Evolutionary conservation across 1,140 invertebrate species (phyloP), one percentile per base, ranked within the genome.

Genomic region (Penaeus indicus): DNA sequence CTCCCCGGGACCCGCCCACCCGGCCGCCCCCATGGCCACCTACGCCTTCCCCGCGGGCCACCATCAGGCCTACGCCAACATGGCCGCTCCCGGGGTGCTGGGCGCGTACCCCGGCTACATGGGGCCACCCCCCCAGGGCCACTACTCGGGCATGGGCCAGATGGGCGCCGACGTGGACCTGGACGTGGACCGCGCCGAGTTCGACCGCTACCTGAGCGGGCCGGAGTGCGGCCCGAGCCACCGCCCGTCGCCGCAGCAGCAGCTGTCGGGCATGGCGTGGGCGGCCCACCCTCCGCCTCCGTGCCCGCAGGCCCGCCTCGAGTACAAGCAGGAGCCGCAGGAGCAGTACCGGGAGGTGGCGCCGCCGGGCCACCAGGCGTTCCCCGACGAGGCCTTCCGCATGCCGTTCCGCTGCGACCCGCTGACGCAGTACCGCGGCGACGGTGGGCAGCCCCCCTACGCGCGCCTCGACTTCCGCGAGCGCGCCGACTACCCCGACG

Each of bases 201-300:
- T 88, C 47, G 86, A 88, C 61, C 81, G 86, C 21, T 88, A 88
- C 67, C 64, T 88, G 81, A 88, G 86, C 61, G 86, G 81, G 8
- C 86, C 67, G 61, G 86, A 88, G 81, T 88, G 86, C 42, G 47
- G 47, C 47, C 47, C 47, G 7, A 47, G 47, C 69, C 69, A 32
- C 69, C 62, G 85, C n/a, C 25, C 21, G 2, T n/a, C n/a, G 61
- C 60, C 62, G 19, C 85, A 81, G 63, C 61, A 38, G 47, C 32
- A 7, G 63, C n/a, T 27, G 22, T 47, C 60, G 11, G 69, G 80
- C 1, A 67, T 63, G 4, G 25, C 69, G 1, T 88, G 86, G 86
- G 72, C n/a, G 54, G 25, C 69, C 13, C 86, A 88, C 80, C 79
- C 78, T 69, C 79, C 78, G 32, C n/a, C 27, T 7, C 86, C 83